Conservation (phyloP, 2,888 invertebrate species). For the Mythimna albipuncta region DNA sequence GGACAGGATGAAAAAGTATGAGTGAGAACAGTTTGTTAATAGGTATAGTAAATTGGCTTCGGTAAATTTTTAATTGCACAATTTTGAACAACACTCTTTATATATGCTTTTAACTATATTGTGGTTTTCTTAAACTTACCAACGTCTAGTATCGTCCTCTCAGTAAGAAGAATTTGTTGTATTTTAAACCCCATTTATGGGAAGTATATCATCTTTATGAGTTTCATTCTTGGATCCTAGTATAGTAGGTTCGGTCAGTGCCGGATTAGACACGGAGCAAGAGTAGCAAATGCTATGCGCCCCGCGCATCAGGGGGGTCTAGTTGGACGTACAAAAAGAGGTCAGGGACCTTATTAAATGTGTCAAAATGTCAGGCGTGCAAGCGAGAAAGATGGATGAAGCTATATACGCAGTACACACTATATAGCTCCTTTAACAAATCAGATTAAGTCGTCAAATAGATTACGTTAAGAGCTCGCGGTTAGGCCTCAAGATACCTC, state of each 20-base stretch:
- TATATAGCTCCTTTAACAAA: too few species aligned
- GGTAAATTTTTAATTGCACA: conserved; percentile 6
- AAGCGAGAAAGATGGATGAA: too few species aligned
- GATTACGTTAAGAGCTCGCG: too few species aligned
- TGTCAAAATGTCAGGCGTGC: too few species aligned
- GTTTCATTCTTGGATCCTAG: background rate
- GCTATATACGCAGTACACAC: too few species aligned
- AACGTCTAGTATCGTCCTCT: background rate
- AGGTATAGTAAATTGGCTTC: conserved; percentile 24
- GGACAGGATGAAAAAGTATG: conserved; percentile 23
- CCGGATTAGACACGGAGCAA: too few species aligned
- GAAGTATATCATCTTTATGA: conserved; percentile 39
- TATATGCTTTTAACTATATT: background rate
- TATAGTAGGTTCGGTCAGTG: background rate
- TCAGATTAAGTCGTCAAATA: too few species aligned
- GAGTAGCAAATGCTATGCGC: too few species aligned
- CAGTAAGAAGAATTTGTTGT: conserved; percentile 33
- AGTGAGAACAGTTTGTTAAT: conserved; percentile 32
- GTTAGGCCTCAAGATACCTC: too few species aligned
- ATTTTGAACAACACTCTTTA: background rate
- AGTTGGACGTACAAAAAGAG: too few species aligned
- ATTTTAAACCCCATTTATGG: conserved; percentile 42
- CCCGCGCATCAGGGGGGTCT: too few species aligned
- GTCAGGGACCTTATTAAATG: too few species aligned
- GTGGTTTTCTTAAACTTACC: background rate